These are phyloP conservation scores for Ginglymostoma cirratum DNA, from an alignment of 2,113 vertebrate genomes.

Conservation along the genomic window DNA sequence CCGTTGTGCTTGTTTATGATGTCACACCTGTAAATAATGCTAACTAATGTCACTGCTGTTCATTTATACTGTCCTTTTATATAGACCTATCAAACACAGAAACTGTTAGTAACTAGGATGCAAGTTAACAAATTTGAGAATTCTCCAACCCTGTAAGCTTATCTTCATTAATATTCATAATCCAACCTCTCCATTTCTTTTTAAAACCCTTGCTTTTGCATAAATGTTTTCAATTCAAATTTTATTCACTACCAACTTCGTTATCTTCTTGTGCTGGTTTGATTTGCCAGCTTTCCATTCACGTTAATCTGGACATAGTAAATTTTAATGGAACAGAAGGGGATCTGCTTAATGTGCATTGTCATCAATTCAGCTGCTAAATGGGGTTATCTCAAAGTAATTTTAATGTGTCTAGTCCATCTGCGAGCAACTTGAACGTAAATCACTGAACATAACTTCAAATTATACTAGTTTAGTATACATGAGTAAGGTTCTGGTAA, in stretches of 20 bases:
- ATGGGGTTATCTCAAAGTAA: neutral
- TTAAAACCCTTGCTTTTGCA: neutral
- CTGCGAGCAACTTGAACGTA: neutral
- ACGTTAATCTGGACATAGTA: neutral
- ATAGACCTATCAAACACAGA: neutral
- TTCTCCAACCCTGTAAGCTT: neutral
- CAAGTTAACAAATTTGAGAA: neutral
- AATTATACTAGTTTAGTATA: neutral
- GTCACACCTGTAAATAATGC: neutral
- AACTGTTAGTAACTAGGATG: neutral
- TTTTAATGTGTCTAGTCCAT: neutral
- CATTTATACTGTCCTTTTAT: neutral
- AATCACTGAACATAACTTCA: neutral
- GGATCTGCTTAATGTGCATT: neutral
- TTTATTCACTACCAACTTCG: neutral
- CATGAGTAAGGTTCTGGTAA: neutral
- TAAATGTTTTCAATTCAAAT: neutral
- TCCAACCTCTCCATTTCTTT: neutral
- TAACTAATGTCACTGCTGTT: neutral
- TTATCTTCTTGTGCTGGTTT: neutral
- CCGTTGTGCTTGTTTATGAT: neutral
- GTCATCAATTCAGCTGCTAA: neutral
- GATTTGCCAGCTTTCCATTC: neutral
- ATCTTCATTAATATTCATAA: neutral
- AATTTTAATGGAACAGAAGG: too few species aligned